These are phyloP conservation scores for Athrips mouffetella DNA, from an alignment of 2,888 invertebrate genomes.

Conservation along the genomic window DNA sequence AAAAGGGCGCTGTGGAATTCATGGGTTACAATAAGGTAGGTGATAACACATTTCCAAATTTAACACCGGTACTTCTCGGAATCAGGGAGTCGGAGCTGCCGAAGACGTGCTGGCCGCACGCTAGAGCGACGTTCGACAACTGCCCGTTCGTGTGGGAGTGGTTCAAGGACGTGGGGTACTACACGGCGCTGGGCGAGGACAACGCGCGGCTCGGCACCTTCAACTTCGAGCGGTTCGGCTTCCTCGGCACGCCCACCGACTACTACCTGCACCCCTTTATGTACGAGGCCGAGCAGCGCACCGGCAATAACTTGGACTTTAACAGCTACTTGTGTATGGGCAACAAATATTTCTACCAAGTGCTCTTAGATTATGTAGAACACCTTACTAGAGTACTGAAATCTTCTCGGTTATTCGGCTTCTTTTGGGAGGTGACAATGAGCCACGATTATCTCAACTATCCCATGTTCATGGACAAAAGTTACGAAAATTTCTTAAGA, in stretches of 20 bases:
- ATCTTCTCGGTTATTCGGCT: conserved; percentile 83
- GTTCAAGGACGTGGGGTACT: conserved; percentile 84
- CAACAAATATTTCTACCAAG: conserved; percentile 81
- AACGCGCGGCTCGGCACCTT: conserved; percentile 87
- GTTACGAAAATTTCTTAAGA: conserved; percentile 78
- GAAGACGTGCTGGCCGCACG: conserved; percentile 80
- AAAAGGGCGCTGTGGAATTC: conserved; percentile 85
- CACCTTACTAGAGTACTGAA: conserved; percentile 80
- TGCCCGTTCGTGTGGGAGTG: conserved; percentile 92
- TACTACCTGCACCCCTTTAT: conserved; percentile 89
- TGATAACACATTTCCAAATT: conserved; percentile 95
- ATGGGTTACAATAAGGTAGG: conserved; percentile 95
- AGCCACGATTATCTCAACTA: conserved; percentile 92
- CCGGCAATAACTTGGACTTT: conserved; percentile 81
- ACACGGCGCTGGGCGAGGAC: conserved; percentile 91
- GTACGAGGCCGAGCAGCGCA: conserved; percentile 81
- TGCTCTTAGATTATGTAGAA: conserved; percentile 83
- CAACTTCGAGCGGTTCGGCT: conserved; percentile 88
- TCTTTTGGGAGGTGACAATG: conserved; percentile 90
- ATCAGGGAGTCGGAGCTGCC: conserved; percentile 81
- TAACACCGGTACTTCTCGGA: conserved; percentile 89
- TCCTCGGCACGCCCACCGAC: conserved; percentile 88
- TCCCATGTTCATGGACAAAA: conserved; percentile 84
- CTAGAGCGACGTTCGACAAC: conserved; percentile 81
- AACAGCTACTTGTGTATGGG: conserved; percentile 86